Evolutionary conservation across 2,888 invertebrate species (phyloP), one percentile per base, ranked within the genome.

Genomic region (Mesorhabditis sp.): DNA sequence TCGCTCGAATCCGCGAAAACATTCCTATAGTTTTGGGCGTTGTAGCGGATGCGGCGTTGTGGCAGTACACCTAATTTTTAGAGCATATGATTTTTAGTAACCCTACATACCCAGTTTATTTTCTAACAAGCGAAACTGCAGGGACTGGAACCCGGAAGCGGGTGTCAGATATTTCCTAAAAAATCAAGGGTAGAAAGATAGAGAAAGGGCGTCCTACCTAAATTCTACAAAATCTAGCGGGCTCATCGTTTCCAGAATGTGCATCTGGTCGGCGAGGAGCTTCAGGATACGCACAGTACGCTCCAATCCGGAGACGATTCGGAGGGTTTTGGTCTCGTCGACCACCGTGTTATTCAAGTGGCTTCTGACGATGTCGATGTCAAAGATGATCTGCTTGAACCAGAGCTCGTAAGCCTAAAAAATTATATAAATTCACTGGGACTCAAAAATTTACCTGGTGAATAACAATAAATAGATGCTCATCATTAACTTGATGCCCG

Each of bases 301-400:
- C 87, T 94, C 93, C 43, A 96, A 90, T 72, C 95, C 89, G 85
- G 93, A 94, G 67, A 96, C 89, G 74, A 98, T 94, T 86, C 94
- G 92, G 88, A 97, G 89, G 62, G 94, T 95, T 87, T 92, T 92
- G 10, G 92, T 90, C 87, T 97, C 97, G 83, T 95, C 93, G 71
- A 95, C 88, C 13, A 91, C 90, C 88, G 90, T 85, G 65, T 81
- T 79, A 69, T 81, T 76, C 83, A 98, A 91, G 69, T 95, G 89
- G 4, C 90, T 88, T 62, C 95, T 89, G 44, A 98, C 92, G 0
- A 95, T 95, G 86, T 98, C 96, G 84, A 98, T 89, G 85, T 98
- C 98, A 87, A 91, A 95, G 74, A 98, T 92, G 67, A 98, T 95
- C 89, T 98, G 97, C 87, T 98, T 98, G 89, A 98, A 98, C 98